Conservation (phyloP, 35 echinoderm and acorn worm genomes). For the Acanthaster planci region DNA sequence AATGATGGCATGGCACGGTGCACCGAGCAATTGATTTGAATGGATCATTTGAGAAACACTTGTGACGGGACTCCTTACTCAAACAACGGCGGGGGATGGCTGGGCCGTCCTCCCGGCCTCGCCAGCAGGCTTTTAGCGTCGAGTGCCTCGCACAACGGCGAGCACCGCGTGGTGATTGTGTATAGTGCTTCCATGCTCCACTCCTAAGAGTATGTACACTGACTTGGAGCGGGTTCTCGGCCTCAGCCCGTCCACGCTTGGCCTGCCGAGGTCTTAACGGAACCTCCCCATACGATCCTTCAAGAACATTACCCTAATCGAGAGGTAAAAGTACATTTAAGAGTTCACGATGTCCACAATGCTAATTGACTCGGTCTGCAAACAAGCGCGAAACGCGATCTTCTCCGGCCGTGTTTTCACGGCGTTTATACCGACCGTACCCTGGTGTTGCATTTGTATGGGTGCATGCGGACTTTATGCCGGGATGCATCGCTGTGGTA, state of each 20-base stretch:
- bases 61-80: slow-evolving; percentile 4
- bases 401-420: slow-evolving; percentile 13
- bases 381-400: slow-evolving; percentile 21
- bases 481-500: too few species aligned
- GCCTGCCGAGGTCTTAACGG: slow-evolving; percentile 11
- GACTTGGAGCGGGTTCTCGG: slow-evolving; percentile 9
- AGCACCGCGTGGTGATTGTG: background rate
- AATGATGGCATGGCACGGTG: slow-evolving; percentile 4
- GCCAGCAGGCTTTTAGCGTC: slow-evolving; percentile 18
- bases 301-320: background rate
- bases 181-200: background rate
- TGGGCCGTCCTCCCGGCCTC: background rate
- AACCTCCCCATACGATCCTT: slow-evolving; percentile 15
- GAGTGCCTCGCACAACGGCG: slow-evolving; percentile 1
- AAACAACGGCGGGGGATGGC: background rate
- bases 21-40: slow-evolving; percentile 17
- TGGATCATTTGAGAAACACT: slow-evolving; percentile 29
- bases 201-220: background rate
- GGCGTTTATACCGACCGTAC: background rate
- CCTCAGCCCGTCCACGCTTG: background rate
- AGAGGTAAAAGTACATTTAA: slow-evolving; percentile 8
- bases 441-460: background rate
- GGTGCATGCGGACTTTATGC: background rate
- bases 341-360: slow-evolving; percentile 10
- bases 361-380: slow-evolving; percentile 16